These are phyloP conservation scores for Phataginus tetradactyla DNA, from an alignment of 2,797 vertebrate genomes.

Conservation along the genomic window DNA sequence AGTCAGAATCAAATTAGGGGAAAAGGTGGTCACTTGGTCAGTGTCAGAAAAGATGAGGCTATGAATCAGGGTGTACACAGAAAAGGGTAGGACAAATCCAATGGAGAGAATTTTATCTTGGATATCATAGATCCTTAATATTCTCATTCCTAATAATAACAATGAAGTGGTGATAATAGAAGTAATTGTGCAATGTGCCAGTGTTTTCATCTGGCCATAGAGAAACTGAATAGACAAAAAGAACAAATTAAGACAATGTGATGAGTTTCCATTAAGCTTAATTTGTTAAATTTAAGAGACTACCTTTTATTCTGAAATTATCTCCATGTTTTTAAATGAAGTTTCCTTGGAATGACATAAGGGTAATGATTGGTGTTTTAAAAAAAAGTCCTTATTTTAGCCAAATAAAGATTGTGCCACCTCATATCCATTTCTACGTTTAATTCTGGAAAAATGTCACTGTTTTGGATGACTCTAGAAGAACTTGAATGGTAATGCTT, in stretches of 20 bases:
- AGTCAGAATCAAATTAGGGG: not conserved
- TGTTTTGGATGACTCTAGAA: conserved; percentile 5
- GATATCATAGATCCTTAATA: not conserved
- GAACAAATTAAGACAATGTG: not conserved
- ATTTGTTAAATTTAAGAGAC: not conserved
- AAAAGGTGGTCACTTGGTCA: not conserved
- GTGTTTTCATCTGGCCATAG: not conserved
- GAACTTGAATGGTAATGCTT: not conserved
- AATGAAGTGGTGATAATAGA: not conserved
- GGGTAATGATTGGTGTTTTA: not conserved
- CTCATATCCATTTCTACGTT: not conserved
- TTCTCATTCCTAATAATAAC: not conserved
- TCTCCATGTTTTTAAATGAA: not conserved
- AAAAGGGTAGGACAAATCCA: not conserved
- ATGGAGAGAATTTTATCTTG: not conserved
- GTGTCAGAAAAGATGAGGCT: not conserved
- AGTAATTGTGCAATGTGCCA: not conserved
- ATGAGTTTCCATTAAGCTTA: not conserved
- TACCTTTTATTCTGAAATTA: not conserved
- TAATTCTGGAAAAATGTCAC: conserved; percentile 22
- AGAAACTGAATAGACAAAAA: not conserved
- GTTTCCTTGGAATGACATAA: not conserved
- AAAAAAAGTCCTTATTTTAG: not conserved
- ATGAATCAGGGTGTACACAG: not conserved
- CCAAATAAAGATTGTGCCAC: not conserved